Conservation (phyloP, 2,113 vertebrate species). For the Arenaria interpres region DNA sequence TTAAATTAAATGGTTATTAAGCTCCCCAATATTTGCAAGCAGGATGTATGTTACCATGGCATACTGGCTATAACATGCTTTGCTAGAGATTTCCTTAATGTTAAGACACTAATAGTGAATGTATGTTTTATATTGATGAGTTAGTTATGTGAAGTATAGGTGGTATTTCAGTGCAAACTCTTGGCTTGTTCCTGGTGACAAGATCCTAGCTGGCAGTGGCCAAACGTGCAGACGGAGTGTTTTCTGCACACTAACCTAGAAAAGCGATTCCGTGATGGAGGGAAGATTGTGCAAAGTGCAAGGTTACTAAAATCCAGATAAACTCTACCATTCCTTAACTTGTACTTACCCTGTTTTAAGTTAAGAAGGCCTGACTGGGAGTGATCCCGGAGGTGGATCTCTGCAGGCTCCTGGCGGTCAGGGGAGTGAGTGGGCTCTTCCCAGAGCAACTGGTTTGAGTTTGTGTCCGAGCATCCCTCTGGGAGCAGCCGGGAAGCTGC, state of each 20-base stretch:
- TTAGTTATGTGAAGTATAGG: background rate
- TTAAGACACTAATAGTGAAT: background rate
- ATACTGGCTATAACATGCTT: background rate
- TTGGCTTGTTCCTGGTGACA: background rate
- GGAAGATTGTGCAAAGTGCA: background rate
- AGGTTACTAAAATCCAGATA: background rate
- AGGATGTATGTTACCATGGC: background rate
- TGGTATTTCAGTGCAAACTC: background rate
- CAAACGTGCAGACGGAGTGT: background rate
- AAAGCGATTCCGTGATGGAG: background rate
- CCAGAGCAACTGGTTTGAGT: background rate
- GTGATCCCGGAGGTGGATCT: background rate
- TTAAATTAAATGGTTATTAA: background rate
- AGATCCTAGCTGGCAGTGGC: background rate
- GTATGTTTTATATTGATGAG: background rate
- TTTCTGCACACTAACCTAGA: background rate
- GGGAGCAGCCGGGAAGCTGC: background rate
- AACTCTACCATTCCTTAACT: background rate
- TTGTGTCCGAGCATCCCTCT: background rate
- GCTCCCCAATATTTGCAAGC: background rate
- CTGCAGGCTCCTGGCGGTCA: background rate
- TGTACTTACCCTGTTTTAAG: background rate
- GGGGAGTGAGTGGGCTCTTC: background rate
- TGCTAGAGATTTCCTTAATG: background rate
- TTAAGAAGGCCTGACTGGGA: accelerated